Conservation (phyloP, 2,113 vertebrate species). For the Laticauda laticaudata region DNA sequence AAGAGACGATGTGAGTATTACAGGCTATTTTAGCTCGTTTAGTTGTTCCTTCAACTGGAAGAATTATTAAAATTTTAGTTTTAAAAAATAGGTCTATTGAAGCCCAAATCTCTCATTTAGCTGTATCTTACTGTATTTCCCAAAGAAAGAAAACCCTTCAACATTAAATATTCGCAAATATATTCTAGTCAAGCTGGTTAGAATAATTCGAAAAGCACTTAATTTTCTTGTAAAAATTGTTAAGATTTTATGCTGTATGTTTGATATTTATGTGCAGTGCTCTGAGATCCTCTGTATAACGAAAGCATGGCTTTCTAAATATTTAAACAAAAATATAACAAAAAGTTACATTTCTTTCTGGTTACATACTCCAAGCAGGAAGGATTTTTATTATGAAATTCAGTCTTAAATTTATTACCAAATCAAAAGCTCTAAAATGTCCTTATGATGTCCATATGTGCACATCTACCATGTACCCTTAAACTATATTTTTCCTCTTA, state of each 20-base stretch:
- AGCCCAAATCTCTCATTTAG: not conserved
- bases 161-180: not conserved
- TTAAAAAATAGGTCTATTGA: not conserved
- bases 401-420: not conserved
- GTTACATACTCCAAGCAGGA: not conserved
- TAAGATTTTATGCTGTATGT: not conserved
- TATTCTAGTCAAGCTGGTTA: not conserved
- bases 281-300: not conserved
- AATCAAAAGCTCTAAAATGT: not conserved
- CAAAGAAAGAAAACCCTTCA: not conserved
- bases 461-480: not conserved
- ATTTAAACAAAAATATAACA: not conserved
- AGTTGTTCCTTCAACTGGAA: conserved; percentile 86
- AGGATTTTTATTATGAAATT: conserved; percentile 2
- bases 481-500: not conserved
- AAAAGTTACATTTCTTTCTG: not conserved
- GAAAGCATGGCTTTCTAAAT: not conserved
- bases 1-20: conserved; percentile 78
- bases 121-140: not conserved
- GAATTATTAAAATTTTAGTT: conserved; percentile 20
- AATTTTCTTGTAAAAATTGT: not conserved
- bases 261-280: not conserved
- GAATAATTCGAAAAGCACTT: not conserved
- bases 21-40: conserved; percentile 88
- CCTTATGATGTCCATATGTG: not conserved